Base-by-base conservation (phyloP, 35 echinoderm and acorn worm species). In the Ophioderma brevispina region DNA sequence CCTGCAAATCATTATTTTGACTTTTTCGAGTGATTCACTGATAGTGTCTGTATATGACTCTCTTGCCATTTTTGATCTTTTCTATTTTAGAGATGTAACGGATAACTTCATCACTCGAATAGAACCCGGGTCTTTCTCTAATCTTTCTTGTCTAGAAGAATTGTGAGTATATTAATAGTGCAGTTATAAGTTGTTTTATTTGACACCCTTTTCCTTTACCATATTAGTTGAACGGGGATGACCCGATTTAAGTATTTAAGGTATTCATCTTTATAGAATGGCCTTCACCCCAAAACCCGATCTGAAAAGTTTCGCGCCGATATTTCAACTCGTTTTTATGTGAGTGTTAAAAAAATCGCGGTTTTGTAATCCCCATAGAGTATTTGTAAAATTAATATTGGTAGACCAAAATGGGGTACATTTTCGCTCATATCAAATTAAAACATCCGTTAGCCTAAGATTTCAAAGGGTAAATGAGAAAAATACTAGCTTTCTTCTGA, bases 31-130 rank as follows among this genome's bases (percentile, higher is more conserved):
- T 46, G 41, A 17, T 46, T 17, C 41, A 46, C 4, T 8, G 4
- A 8, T 46, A 46, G 41, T 46, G 4, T 8, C 41, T 46, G 17
- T 46, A 4, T 46, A 8, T 79, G 15, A 14, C 14, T 0, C 32
- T 14, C 31, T 42, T 64, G 23, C 17, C 18, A 32, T 43, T 77
- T 46, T 10, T n/a, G n/a, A n/a, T n/a, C n/a, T 28, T 76, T 49
- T 88, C 6, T 35, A 31, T 40, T 37, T 21, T 40, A 89, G 87
- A 37, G 87, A 79, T 36, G 6, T 89, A 4, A 55, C 41, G 33
- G 43, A 80, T 41, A 89, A 89, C 80, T 76, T 41, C 8, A 81
- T 89, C 0, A 81, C 39, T 36, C 32, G 33, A 10, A 89, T 89
- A 17, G 87, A 31, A 42, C 38, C 76, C 25, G 87, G 49, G 8